A percentile compares a stretch with the other conserved stretches of the same genome.
Conservation (phyloP, 2,113 vertebrate species). For the Stictonetta naevosa region DNA sequence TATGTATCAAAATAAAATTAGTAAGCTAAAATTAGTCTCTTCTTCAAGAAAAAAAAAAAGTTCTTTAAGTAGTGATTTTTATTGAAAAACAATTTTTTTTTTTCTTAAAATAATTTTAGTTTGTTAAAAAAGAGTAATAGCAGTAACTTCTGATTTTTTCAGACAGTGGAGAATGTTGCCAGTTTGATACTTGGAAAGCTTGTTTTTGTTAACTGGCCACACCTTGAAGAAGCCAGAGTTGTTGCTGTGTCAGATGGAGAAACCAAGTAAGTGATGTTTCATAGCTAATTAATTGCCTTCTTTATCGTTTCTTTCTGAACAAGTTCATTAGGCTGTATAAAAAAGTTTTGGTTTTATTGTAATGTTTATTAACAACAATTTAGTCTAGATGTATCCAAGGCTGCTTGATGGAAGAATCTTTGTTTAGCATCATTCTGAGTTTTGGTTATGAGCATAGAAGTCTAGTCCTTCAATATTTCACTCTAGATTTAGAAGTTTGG, state of each 20-base stretch:
- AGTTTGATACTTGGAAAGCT: slow-evolving; percentile 83
- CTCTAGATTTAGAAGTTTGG: neutral
- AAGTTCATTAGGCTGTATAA: neutral
- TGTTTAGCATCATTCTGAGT: neutral
- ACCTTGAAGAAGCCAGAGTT: slow-evolving; percentile 95
- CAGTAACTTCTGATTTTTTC: slow-evolving; percentile 42
- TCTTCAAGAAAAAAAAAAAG: neutral
- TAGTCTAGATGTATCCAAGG: neutral
- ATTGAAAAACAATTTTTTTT: neutral
- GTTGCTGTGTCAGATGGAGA: slow-evolving; percentile 93
- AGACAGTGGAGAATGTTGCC: slow-evolving; percentile 87
- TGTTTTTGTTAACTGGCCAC: slow-evolving; percentile 97
- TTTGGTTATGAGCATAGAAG: neutral
- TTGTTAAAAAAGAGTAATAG: neutral
- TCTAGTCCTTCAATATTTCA: neutral
- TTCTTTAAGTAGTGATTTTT: neutral
- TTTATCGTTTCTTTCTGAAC: neutral
- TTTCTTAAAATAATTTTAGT: neutral
- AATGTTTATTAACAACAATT: neutral
- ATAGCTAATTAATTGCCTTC: neutral
- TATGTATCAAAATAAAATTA: neutral
- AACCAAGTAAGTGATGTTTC: slow-evolving; percentile 83
- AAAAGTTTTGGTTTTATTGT: neutral
- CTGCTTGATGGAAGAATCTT: neutral
- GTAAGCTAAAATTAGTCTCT: neutral